Conservation (phyloP, 2,797 vertebrate genomes). For the Scleropages formosus region DNA sequence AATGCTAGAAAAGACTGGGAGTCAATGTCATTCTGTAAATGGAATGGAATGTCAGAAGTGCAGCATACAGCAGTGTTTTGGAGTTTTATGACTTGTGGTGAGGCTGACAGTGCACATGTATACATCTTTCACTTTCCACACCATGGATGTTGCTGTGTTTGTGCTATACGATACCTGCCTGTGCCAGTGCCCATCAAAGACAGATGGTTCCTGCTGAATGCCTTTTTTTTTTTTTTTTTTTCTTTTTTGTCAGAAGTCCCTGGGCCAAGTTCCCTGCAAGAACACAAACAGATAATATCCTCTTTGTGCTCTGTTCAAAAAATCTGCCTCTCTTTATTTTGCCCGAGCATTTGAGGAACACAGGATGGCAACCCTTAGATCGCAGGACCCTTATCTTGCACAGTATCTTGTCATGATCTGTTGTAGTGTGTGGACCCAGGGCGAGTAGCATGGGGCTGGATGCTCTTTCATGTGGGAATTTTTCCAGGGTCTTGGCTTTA, state of each 20-base stretch:
- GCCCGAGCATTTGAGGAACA: constrained; percentile 23
- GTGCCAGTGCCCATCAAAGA: constrained; percentile 24
- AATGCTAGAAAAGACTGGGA: too few species aligned
- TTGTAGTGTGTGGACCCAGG: constrained; percentile 35
- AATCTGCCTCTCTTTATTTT: constrained; percentile 40
- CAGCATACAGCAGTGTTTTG: too few species aligned
- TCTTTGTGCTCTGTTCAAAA: constrained; percentile 50
- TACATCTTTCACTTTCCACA: not conserved
- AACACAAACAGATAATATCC: constrained; percentile 56
- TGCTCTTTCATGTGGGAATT: constrained; percentile 41
- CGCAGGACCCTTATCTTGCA: constrained; percentile 29
- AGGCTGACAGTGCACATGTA: not conserved
- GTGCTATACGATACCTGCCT: constrained; percentile 11
- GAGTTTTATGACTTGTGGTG: not conserved
- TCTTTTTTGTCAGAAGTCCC: constrained; percentile 34
- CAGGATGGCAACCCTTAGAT: constrained; percentile 34
- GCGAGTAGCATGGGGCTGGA: constrained; percentile 44
- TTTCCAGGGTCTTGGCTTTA: constrained; percentile 32
- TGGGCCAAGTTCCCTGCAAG: constrained; percentile 48
- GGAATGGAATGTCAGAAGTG: too few species aligned
- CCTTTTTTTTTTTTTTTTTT: constrained; percentile 13
- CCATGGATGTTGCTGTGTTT: not conserved
- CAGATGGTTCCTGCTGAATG: constrained; percentile 44
- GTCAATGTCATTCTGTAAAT: too few species aligned
- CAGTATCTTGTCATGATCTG: constrained; percentile 41